Evolutionary conservation across 2,113 vertebrate species (phyloP).

Genomic region (Heteronetta atricapilla): DNA sequence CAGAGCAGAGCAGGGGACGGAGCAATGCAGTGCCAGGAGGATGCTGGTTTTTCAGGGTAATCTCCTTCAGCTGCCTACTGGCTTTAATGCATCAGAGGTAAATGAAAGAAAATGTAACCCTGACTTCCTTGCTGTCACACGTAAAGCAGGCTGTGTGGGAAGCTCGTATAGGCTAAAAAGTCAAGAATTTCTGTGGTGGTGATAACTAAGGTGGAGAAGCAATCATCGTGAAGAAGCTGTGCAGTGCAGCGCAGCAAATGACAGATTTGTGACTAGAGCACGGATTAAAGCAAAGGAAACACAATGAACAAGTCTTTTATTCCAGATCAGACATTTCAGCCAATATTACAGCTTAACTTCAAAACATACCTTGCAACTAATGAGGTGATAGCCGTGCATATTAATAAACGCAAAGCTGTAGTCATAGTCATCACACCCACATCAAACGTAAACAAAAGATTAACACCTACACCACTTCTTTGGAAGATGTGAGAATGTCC

Average conservation of each 20-base stretch:
- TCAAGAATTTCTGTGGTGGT: not conserved
- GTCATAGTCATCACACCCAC: constrained; percentile 70
- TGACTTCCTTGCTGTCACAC: not conserved
- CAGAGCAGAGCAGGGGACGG: not conserved
- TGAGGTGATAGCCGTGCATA: constrained; percentile 80
- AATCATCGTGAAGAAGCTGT: not conserved
- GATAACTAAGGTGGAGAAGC: not conserved
- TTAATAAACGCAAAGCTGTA: constrained; percentile 74
- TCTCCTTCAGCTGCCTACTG: not conserved
- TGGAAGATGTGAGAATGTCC: constrained; percentile 78
- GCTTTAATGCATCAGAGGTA: not conserved
- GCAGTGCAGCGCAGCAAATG: not conserved
- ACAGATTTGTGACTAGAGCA: not conserved
- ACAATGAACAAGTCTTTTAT: constrained; percentile 68
- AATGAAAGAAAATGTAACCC: not conserved
- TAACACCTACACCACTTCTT: constrained; percentile 76
- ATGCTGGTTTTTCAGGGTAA: not conserved
- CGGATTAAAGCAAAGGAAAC: constrained; percentile 60
- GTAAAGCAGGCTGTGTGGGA: not conserved
- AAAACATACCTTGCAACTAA: constrained; percentile 78
- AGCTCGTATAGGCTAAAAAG: not conserved
- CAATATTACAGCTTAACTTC: constrained; percentile 74
- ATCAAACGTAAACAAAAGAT: constrained; percentile 78
- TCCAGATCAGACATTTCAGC: constrained; percentile 64
- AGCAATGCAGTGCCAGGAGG: not conserved